These are phyloP conservation scores for Coreoperca whiteheadi DNA, from an alignment of 2,113 vertebrate genomes.

Conservation along the genomic window DNA sequence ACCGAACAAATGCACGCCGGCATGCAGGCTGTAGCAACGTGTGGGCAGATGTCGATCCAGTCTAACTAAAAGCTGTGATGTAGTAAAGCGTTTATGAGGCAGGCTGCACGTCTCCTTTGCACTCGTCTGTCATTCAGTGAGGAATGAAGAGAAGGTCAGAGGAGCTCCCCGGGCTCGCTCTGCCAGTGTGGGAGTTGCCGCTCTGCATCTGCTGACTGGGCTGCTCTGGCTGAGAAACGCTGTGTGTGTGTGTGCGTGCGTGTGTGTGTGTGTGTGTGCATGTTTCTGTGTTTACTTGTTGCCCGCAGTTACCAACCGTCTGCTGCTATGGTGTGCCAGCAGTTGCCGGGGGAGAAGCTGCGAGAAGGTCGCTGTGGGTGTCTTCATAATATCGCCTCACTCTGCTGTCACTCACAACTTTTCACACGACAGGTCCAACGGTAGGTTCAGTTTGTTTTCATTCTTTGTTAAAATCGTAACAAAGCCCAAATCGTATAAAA, in stretches of 20 bases:
- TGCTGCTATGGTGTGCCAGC: slow-evolving; percentile 26
- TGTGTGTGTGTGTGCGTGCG: not conserved
- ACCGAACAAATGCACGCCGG: slow-evolving; percentile 2
- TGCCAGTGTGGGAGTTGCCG: slow-evolving; percentile 27
- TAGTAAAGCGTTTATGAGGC: slow-evolving; percentile 28
- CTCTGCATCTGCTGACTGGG: slow-evolving; percentile 58
- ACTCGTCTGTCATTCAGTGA: slow-evolving; percentile 24
- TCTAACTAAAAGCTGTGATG: slow-evolving; percentile 64
- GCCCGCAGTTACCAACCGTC: slow-evolving; percentile 45
- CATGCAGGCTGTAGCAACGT: slow-evolving; percentile 29
- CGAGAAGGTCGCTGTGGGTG: slow-evolving; percentile 10
- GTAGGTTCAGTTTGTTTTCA: not conserved
- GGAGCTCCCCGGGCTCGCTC: slow-evolving; percentile 43
- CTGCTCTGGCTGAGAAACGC: slow-evolving; percentile 30
- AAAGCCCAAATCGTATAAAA: not conserved
- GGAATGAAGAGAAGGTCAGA: slow-evolving; percentile 63
- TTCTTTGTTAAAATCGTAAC: not conserved
- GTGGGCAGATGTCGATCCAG: slow-evolving; percentile 16
- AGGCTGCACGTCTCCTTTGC: slow-evolving; percentile 25
- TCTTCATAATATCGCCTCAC: not conserved
- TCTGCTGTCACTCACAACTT: slow-evolving; percentile 23
- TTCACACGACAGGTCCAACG: not conserved
- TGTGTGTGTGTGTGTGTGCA: not conserved
- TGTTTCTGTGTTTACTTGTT: slow-evolving; percentile 57
- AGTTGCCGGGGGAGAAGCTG: slow-evolving; percentile 8